Percentiles rank a stretch among this genome's conserved stretches.
phyloP scores from a whole-genome alignment of 2,797 vertebrate genomes.

The Somateria mollissima region DNA sequence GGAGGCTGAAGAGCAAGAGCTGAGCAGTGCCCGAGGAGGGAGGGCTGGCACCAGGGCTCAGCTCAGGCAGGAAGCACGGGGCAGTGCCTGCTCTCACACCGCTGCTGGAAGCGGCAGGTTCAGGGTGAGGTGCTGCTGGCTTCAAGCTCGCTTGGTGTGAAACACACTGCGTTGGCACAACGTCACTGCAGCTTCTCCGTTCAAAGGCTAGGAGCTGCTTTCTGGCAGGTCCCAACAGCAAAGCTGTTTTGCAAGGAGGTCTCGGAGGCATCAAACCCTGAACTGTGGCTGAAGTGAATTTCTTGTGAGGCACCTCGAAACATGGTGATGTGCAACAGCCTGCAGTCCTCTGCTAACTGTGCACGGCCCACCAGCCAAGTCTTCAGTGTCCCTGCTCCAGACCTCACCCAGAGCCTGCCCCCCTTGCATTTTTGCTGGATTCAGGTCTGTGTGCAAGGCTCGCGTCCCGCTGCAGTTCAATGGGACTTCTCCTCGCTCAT shows the following conservation, averaged over 20 bases:
- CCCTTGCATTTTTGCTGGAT: background rate
- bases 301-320: background rate
- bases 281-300: background rate
- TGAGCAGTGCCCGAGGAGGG: background rate
- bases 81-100: background rate
- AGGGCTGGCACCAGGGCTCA: background rate
- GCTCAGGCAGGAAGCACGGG: background rate
- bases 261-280: background rate
- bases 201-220: background rate
- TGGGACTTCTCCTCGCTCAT: background rate
- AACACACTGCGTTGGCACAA: background rate
- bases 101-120: background rate
- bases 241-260: background rate
- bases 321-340: background rate
- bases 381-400: background rate
- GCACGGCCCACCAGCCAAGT: background rate
- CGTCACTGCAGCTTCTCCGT: background rate
- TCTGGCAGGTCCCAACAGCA: background rate
- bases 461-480: accelerated
- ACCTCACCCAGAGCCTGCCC: background rate
- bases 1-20: background rate
- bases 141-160: background rate
- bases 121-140: background rate
- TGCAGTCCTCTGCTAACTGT: background rate
- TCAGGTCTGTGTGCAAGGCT: background rate